A percentile compares a stretch with the other conserved stretches of the same genome.
These are phyloP conservation scores for Meteorus colon DNA, from an alignment of 2,888 invertebrate species.

Conservation along the genomic window DNA sequence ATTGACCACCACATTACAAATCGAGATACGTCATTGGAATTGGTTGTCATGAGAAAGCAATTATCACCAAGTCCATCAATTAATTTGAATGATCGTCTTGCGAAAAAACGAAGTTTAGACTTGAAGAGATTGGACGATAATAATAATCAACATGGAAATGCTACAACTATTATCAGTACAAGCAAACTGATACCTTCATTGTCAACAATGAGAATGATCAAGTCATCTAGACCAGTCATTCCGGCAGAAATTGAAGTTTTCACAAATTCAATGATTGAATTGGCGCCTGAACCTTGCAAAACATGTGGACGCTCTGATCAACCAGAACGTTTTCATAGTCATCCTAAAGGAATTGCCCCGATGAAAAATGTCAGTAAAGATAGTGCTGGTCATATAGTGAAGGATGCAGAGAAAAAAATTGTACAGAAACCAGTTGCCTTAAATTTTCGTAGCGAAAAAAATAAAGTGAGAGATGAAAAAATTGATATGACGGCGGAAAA, in stretches of 20 bases:
- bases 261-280: constrained; percentile 47
- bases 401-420: constrained; percentile 68
- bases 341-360: constrained; percentile 68
- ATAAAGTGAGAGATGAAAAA: constrained; percentile 40
- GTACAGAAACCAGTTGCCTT: constrained; percentile 76
- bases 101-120: constrained; percentile 47
- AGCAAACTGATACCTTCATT: constrained; percentile 53
- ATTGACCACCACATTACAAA: constrained; percentile 45
- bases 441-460: constrained; percentile 69
- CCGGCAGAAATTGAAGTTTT: constrained; percentile 62
- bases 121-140: constrained; percentile 61
- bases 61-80: constrained; percentile 41
- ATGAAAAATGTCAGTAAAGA: constrained; percentile 46
- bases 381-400: constrained; percentile 55
- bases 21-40: constrained; percentile 45
- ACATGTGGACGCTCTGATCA: constrained; percentile 81
- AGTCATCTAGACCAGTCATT: constrained; percentile 51
- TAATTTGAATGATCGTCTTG: constrained; percentile 38
- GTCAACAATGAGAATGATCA: constrained; percentile 55
- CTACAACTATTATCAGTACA: background rate
- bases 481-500: constrained; percentile 16
- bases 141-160: constrained; percentile 58
- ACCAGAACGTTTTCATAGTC: constrained; percentile 80
- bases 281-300: constrained; percentile 77
- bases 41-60: constrained; percentile 54